Percentiles rank a stretch among this genome's conserved stretches.
Conservation (phyloP, 2,888 invertebrate species). For the Drosophila borealis region DNA sequence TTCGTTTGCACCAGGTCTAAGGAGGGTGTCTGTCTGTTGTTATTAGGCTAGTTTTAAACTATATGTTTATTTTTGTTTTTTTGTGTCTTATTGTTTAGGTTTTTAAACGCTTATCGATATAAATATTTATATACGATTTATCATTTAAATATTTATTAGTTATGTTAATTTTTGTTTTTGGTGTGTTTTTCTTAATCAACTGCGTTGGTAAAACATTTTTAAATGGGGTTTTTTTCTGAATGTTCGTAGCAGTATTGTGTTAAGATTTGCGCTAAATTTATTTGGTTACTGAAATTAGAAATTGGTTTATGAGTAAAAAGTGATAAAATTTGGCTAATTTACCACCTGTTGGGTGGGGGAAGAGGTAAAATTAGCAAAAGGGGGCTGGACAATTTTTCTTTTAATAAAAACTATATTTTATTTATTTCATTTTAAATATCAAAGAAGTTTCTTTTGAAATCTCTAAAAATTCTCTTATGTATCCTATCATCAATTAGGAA, state of each 20-base stretch:
- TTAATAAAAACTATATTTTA: not conserved
- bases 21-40: slow-evolving; percentile 49
- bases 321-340: not conserved
- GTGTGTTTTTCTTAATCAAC: slow-evolving; percentile 79
- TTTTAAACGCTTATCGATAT: slow-evolving; percentile 66
- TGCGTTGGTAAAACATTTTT: slow-evolving; percentile 83
- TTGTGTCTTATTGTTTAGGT: slow-evolving; percentile 49
- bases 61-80: slow-evolving; percentile 42
- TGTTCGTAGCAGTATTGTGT: slow-evolving; percentile 71
- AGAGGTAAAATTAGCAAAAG: slow-evolving; percentile 10
- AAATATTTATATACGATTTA: slow-evolving; percentile 46
- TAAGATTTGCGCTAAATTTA: slow-evolving; percentile 70
- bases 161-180: slow-evolving; percentile 53
- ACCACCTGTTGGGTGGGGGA: slow-evolving; percentile 64
- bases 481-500: no score
- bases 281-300: slow-evolving; percentile 64
- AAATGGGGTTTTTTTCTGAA: slow-evolving; percentile 50
- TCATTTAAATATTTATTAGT: slow-evolving; percentile 38
- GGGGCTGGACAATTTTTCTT: not conserved
- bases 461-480: no score
- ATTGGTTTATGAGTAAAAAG: slow-evolving; percentile 26
- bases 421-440: not conserved
- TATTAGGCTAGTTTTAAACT: slow-evolving; percentile 66
- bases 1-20: slow-evolving; percentile 39
- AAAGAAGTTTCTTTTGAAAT: no score